Base-by-base conservation (phyloP, 1,140 invertebrate genomes). In the Caenorhabditis remanei region DNA sequence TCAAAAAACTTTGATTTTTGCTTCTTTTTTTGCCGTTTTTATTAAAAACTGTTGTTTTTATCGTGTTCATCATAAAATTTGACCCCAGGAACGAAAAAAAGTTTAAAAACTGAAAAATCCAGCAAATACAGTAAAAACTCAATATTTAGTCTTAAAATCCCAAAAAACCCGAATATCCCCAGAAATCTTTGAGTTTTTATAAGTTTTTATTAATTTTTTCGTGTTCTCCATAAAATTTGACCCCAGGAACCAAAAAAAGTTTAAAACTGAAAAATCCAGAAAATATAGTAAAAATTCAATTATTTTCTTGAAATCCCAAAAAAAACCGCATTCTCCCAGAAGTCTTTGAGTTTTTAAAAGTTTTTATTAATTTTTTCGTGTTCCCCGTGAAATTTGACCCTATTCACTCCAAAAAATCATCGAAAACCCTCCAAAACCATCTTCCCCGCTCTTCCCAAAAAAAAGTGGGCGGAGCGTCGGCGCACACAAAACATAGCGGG, bases 281-380 rank as follows among this genome's bases (percentile, higher is more conserved):
- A 58, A 85, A 75, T 87, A 56, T 40, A 56, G 32, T 24, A 90
- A 91, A 87, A 91, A 88, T 32, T 85, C 65, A n/a, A 14, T 21
- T 21, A 8, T 50, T 50, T 58, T 83, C 8, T 48, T 2, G 50
- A 53, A 53, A 53, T 2, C 50, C 50, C 16, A 4, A 53, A 53
- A 53, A 53, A 53, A 2, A 1, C 16, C 50, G 50, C 7, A 7
- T 71, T 63, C 14, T 85, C 55, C 41, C 61, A 46, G 46, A 85
- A 24, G 5, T 50, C 7, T 75, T 24, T 83, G 14, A 43, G 0
- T 58, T 43, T 16, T 71, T 14, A 82, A 58, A 13, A 85, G 48
- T 46, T 48, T 86, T 84, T 46, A 4, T 1, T 32, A 2, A 1
- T 32, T 32, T 32, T 32, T 1, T 32, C 32, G 32, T 32, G 32